Evolutionary conservation across 2,888 invertebrate genomes (phyloP), one percentile per base, ranked within the genome.

Genomic region (Drosophila pseudotakahashii): DNA sequence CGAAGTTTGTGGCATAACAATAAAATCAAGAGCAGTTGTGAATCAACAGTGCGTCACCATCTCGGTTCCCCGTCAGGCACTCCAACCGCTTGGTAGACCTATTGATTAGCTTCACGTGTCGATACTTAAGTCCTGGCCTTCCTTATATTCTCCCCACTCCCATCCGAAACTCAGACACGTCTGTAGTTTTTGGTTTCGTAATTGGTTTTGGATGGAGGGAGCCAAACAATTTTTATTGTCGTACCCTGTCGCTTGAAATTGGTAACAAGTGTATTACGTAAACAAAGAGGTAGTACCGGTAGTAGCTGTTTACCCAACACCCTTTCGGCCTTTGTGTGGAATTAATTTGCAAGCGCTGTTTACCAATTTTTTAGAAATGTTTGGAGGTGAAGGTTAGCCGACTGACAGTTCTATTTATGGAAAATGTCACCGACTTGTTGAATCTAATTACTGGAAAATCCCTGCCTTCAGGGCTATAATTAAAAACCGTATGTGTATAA

Each of bases 1-100:
- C 23, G 0, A 48, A 34, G 16, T 16, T 53, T 16, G 36, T 19
- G 68, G 23, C 59, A 70, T 59, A 86, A 80, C 87, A 86, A 86
- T 83, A 81, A 83, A 87, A 83, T 73, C 81, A 77, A 73, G 67
- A 69, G 52, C 74, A 53, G 47, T 72, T 87, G 63, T 84, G 88
- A 81, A 87, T 87, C 88, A 84, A 87, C 81, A 87, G 81, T 84
- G 85, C 81, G 88, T 81, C 88, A 81, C 81, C 76, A 47, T 26
- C 69, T 51, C 30, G 48, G 42, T 37, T 37, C 55, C 37, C 39
- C 23, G n/a, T 11, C 2, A 10, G 13, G 13, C n/a, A 10, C 26
- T n/a, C 42, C 45, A 32, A 19, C 23, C 45, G 13, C 72, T 10
- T 6, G 11, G 14, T 39, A 52, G 61, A 45, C 54, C 62, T 80